Base-by-base conservation (phyloP, 2,113 vertebrate species). In the Cichladusa arquata region DNA sequence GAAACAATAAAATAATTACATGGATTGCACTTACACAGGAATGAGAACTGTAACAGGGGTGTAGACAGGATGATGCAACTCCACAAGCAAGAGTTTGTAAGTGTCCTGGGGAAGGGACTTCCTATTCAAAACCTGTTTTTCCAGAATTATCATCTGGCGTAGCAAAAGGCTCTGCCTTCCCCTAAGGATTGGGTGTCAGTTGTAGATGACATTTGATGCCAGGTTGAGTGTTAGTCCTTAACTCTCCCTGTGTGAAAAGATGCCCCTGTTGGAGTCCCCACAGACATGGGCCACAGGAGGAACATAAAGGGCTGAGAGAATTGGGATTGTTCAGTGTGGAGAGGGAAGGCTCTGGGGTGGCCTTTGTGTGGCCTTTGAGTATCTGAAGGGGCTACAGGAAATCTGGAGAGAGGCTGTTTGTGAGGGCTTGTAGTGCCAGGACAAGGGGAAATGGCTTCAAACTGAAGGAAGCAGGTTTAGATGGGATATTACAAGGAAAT, bases 231-330 rank as follows among this genome's bases (percentile, higher is more conserved):
- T 15, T 13, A 16, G 5, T 42, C 28, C 42, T 70, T 66, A 19
- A 0, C 7, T 60, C 33, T 25, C 1, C 1, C 71, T 29, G 3
- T 0, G 0, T 48, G 36, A 31, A 26, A 33, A 54, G 40, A 5
- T n/a, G 33, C 20, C 45, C 66, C 54, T 3, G 0, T 0, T 45
- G 78, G 60, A 1, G 3, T 8, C 24, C n/a, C 51, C 34, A 33
- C 47, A 64, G 70, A 23, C 26, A 4, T 0, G 11, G 47, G 45
- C 24, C 64, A 50, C 50, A 53, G 57, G 14, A 81, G 22, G 57
- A 60, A 31, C 48, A 9, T 0, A 25, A 19, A 12, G 23, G 20
- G 34, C 25, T 69, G 54, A 48, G 48, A 20, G 25, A 19, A 42
- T 1, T 70, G 56, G 34, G 71, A 19, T 11, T 48, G 40, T 4